Evolutionary conservation across 2,113 vertebrate species (phyloP), one percentile per base, ranked within the genome.

Genomic region (Myrmophylax atrothorax): DNA sequence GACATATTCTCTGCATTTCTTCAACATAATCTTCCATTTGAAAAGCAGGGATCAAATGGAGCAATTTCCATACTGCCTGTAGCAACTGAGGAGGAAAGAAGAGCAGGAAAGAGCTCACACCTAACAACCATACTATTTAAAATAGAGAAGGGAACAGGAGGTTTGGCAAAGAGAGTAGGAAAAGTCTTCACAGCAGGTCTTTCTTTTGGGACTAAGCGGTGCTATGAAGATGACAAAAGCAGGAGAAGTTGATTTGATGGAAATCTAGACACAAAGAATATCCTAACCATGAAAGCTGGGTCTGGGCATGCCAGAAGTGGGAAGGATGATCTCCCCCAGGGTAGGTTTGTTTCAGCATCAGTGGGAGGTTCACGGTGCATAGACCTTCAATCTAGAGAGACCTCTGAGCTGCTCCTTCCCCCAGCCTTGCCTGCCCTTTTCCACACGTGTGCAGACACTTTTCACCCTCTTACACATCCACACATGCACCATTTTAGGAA

Each of bases 21-120:
- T 87, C 70, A 94, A 87, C 20, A 84, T 66, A 62, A 63, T 84
- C 63, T 75, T 83, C 75, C n/a, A 40, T 74, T 88, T 93, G 72
- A 90, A 94, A 94, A 84, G 38, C 38, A 70, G 23, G 59, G 72
- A 88, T 95, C 92, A 91, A 90, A 73, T 42, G 42, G 38, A 86
- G 20, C 44, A 6, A 94, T 91, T 93, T 92, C 95, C 87, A 94
- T 67, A 49, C 24, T 64, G 75, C 47, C 72, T 84, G 55, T 29
- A 94, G 87, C 42, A 91, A 77, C 19, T 40, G 46, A 63, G 23
- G n/a, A 76, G 38, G 47, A 86, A 81, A 0, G 33, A 75, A 75
- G 62, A 84, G 31, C 17, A 72, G 38, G 44, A 62, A 87, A 73
- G 49, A 63, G 38, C 52, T 89, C 83, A 75, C 46, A 74, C 38